Evolutionary conservation across 2,113 vertebrate species (phyloP).

Genomic region (Carassius auratus): DNA sequence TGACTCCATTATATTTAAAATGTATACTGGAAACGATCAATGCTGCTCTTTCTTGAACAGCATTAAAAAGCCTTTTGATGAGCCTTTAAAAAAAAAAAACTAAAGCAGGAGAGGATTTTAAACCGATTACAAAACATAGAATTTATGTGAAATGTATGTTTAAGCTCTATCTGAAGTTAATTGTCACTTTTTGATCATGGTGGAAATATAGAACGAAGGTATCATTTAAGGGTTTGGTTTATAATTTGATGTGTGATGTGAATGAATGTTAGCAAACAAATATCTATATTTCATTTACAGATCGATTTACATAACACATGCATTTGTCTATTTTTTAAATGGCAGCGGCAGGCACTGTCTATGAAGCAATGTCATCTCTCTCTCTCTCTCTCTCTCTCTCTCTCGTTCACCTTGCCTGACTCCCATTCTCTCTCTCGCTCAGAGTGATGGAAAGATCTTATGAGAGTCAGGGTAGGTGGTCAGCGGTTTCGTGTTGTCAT

Average conservation of each 20-base stretch:
- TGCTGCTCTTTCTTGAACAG: not conserved
- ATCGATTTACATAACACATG: not conserved
- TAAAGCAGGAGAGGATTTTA: too few relatives aligned
- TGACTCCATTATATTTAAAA: not conserved
- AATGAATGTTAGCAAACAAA: too few relatives aligned
- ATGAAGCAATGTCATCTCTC: not conserved
- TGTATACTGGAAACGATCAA: not conserved
- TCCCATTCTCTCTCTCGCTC: not conserved
- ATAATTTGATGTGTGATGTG: too few relatives aligned
- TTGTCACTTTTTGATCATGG: not conserved
- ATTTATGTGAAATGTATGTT: too few relatives aligned
- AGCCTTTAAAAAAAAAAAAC: too few relatives aligned
- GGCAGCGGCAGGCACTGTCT: too few relatives aligned
- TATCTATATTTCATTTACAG: not conserved
- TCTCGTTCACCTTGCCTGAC: too few relatives aligned
- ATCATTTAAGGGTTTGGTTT: too few relatives aligned
- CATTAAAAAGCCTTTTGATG: not conserved
- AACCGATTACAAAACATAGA: too few relatives aligned
- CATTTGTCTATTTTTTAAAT: not conserved
- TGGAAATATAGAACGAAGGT: too few relatives aligned
- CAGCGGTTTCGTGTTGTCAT: constrained; percentile 43
- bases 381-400: not conserved
- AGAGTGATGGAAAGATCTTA: constrained; percentile 36
- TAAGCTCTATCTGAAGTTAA: too few relatives aligned
- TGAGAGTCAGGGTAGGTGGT: constrained; percentile 34